These are phyloP conservation scores for Drosophila kanapiae DNA, from an alignment of 1,140 invertebrate genomes.

Conservation along the genomic window DNA sequence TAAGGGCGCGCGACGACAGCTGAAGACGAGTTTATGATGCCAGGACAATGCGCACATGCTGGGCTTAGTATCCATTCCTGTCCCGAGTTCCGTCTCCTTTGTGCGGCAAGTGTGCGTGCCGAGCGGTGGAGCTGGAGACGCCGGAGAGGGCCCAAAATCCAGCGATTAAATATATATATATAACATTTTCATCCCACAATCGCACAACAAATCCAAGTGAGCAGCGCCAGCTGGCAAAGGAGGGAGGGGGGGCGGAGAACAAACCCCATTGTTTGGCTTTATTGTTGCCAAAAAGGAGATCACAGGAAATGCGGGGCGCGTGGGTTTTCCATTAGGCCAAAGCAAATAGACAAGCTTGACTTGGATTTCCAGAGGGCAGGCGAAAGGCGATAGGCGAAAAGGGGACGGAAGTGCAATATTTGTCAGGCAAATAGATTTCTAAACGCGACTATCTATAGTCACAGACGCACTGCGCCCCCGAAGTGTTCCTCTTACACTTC, in stretches of 20 bases:
- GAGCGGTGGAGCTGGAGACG: neutral
- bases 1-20: constrained; percentile 70
- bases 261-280: constrained; percentile 55
- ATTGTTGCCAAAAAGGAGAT: constrained; percentile 72
- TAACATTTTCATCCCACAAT: constrained; percentile 21
- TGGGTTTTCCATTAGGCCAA: constrained; percentile 68
- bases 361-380: constrained; percentile 59
- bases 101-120: constrained; percentile 48
- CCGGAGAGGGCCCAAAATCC: constrained; percentile 12
- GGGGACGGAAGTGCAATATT: constrained; percentile 73
- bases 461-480: constrained; percentile 6
- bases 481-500: constrained; percentile 26
- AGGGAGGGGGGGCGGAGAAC: neutral
- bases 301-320: constrained; percentile 5
- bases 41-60: constrained; percentile 59
- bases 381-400: neutral
- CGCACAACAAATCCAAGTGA: constrained; percentile 38
- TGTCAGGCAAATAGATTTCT: constrained; percentile 75
- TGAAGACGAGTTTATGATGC: constrained; percentile 77
- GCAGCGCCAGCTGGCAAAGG: constrained; percentile 43
- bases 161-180: constrained; percentile 36
- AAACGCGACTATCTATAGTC: constrained; percentile 55
- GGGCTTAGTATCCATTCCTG: constrained; percentile 7
- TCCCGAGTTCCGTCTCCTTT: constrained; percentile 3
- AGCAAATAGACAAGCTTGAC: constrained; percentile 77